These are phyloP conservation scores for Sporophila hypoxantha DNA, from an alignment of 2,113 vertebrate genomes.

Conservation along the genomic window DNA sequence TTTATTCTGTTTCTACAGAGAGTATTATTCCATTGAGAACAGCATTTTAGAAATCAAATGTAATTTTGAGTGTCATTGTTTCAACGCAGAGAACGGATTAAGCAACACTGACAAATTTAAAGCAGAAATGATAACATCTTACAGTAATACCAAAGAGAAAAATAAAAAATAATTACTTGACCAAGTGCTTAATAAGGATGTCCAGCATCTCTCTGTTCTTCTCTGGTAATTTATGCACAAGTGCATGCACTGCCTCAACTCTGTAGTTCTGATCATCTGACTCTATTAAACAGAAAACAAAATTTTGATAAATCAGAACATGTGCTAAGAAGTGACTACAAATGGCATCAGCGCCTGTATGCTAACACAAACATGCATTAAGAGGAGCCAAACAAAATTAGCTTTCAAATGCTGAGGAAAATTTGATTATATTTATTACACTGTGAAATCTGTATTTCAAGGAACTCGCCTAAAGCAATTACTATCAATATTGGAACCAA, in stretches of 20 bases:
- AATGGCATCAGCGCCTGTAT: not conserved
- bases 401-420: not conserved
- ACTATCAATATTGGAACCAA: not conserved
- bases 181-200: slow-evolving; percentile 89
- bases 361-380: not conserved
- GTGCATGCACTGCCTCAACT: slow-evolving; percentile 87
- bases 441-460: not conserved
- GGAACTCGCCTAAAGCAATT: not conserved
- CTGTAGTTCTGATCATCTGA: slow-evolving; percentile 95
- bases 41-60: not conserved
- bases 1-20: not conserved
- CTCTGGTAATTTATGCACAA: slow-evolving; percentile 90
- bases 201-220: slow-evolving; percentile 95
- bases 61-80: not conserved
- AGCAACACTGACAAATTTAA: not conserved
- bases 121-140: not conserved
- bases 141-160: not conserved
- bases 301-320: not conserved
- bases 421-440: not conserved
- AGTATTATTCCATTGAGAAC: not conserved
- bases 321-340: not conserved
- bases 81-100: not conserved
- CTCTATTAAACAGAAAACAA: slow-evolving; percentile 70
- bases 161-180: slow-evolving; percentile 74
- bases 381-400: not conserved